Conservation (phyloP, 2,113 vertebrate genomes). For the Harpagus bidentatus region DNA sequence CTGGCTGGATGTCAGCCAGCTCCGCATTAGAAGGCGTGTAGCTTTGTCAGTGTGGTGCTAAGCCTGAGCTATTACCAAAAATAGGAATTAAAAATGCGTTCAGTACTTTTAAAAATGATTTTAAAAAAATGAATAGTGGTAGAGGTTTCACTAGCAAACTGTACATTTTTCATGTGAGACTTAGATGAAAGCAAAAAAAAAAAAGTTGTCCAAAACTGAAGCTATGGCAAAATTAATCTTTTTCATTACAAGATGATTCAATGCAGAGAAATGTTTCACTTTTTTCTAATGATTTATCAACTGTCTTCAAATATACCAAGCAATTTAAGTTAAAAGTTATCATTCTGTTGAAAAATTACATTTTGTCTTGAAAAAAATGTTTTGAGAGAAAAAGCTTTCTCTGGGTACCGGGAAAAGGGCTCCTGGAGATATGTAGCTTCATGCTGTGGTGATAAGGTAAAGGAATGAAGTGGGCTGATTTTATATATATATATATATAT, state of each 20-base stretch:
- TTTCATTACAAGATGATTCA: not conserved
- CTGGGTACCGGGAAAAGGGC: not conserved
- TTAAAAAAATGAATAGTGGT: not conserved
- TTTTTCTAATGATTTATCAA: not conserved
- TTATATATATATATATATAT: not conserved
- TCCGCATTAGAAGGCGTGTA: not conserved
- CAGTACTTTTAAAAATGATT: not conserved
- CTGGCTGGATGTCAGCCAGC: constrained; percentile 38
- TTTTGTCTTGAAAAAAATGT: not conserved
- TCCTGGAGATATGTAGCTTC: not conserved
- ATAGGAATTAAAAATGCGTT: not conserved
- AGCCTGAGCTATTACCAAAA: constrained; percentile 10
- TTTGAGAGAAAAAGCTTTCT: not conserved
- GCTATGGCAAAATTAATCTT: not conserved
- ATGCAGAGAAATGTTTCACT: not conserved
- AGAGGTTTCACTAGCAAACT: not conserved
- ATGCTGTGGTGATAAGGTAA: not conserved
- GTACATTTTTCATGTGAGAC: not conserved
- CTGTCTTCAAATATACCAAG: not conserved
- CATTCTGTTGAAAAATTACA: not conserved
- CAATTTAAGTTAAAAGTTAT: not conserved
- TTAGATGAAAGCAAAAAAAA: not conserved
- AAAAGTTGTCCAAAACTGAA: not conserved
- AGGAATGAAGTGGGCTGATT: not conserved
- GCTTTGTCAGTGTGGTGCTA: not conserved